Base-by-base conservation (phyloP, 2,113 vertebrate genomes). In the Chascanopsetta lugubris region DNA sequence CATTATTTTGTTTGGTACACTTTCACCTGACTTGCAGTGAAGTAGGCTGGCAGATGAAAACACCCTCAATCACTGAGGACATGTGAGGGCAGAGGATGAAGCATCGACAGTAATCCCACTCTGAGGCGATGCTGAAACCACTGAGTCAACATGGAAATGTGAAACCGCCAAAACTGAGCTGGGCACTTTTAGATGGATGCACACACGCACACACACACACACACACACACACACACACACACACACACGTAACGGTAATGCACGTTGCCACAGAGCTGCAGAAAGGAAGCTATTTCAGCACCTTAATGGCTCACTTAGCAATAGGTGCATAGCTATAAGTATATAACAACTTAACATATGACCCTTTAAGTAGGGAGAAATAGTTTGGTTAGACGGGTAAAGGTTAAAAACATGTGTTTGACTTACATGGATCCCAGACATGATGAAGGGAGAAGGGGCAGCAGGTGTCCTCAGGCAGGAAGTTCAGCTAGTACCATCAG, bases 401-500 rank as follows among this genome's bases (percentile, higher is more conserved):
- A n/a, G n/a, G n/a, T n/a, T 26, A 49, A 8, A 26, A n/a, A 50
- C 25, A 27, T 25, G 13, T 49, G 34, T 9, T 53, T 30, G 5
- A 73, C 87, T 88, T 75, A 91, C 90, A 22, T 89, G 89, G 72
- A 90, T 86, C 80, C 87, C 90, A 82, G 89, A 89, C 90, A 91
- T 91, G 82, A 63, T 89, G 83, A 84, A 68, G 82, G 86, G 82
- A 73, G 51, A 46, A 76, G n/a, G 69, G 77, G 85, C 76, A 83
- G 80, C 79, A 74, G 82, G 82, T 72, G 79, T 87, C 89, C 88
- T 89, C 82, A 55, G 81, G 81, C 67, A 68, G 85, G 81, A 49
- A 77, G 74, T 76, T 88, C 75, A 90, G 70, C 69, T 80, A 50
- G 84, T 82, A 90, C 79, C 91, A 92, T 92, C 80, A 89, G 91